These are phyloP conservation scores for Dasysyrphus albostriatus DNA, from an alignment of 2,888 invertebrate genomes.

Conservation along the genomic window DNA sequence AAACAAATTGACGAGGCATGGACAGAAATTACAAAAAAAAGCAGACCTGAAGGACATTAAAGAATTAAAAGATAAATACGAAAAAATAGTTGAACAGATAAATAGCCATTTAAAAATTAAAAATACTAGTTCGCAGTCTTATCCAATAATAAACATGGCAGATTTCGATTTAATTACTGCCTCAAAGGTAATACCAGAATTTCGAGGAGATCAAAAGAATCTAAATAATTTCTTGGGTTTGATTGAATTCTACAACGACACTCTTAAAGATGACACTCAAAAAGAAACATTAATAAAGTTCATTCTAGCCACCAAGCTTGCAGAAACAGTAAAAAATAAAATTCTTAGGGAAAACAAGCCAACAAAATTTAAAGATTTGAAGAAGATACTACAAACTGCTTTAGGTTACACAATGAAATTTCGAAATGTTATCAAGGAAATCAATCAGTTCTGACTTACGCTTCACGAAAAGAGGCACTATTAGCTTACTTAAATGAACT, in stretches of 20 bases:
- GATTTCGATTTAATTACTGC: background rate
- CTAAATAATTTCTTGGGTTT: slow-evolving; percentile 28
- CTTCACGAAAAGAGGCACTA: slow-evolving; percentile 4
- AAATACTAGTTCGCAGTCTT: too few species aligned
- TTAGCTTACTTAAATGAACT: slow-evolving; percentile 9
- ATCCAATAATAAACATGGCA: too few species aligned
- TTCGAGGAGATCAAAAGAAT: slow-evolving; percentile 9
- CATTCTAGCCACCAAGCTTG: slow-evolving; percentile 12
- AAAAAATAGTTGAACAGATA: too few species aligned
- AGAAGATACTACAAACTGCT: background rate
- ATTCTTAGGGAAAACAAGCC: background rate
- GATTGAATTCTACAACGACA: slow-evolving; percentile 36
- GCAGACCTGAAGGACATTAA: too few species aligned
- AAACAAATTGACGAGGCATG: too few species aligned
- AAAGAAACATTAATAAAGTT: background rate
- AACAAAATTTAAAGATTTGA: background rate
- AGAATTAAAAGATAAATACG: too few species aligned
- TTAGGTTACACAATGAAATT: background rate
- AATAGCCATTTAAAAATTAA: too few species aligned
- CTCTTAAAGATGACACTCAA: background rate
- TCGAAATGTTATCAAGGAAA: background rate
- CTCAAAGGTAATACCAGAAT: slow-evolving; percentile 32
- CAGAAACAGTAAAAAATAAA: slow-evolving; percentile 20
- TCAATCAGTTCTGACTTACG: background rate
- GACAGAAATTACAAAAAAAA: too few species aligned